Percentiles rank a stretch among this genome's conserved stretches.
Evolutionary conservation across 2,888 invertebrate species (phyloP).

Genomic region (Drosophila emarginata): DNA sequence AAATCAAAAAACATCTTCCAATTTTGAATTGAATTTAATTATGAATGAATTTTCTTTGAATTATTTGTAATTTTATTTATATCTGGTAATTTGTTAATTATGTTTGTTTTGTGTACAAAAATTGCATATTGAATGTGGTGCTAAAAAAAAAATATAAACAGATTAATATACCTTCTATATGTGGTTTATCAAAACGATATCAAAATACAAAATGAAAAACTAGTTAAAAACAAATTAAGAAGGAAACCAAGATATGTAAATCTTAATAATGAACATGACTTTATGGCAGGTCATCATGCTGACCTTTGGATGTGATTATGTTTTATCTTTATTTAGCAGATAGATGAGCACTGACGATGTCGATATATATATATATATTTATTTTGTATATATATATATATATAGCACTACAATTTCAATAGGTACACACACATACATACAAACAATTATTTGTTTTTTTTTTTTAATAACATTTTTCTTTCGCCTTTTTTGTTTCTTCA

Average conservation of each 20-base stretch:
- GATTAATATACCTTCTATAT: background rate
- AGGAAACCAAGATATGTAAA: constrained; percentile 16
- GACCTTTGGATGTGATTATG: constrained; percentile 49
- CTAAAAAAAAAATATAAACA: constrained; percentile 32
- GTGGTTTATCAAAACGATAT: background rate
- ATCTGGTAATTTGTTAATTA: constrained; percentile 7
- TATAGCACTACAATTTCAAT: constrained; percentile 37
- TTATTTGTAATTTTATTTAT: constrained; percentile 7
- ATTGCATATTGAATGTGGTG: constrained; percentile 30
- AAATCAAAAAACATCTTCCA: too few relatives aligned
- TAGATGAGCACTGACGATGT: constrained; percentile 17
- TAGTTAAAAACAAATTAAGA: background rate
- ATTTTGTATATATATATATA: constrained; percentile 10
- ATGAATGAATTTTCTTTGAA: constrained; percentile 8
- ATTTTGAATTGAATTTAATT: background rate
- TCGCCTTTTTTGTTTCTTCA: constrained; percentile 7
- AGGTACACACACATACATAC: constrained; percentile 39
- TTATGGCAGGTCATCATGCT: constrained; percentile 33
- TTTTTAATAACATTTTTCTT: constrained; percentile 24
- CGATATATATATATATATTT: constrained; percentile 30
- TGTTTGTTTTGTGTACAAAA: constrained; percentile 11
- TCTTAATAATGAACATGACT: constrained; percentile 44
- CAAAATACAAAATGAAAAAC: background rate
- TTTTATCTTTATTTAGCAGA: constrained; percentile 47
- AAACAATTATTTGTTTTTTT: constrained; percentile 6